Conservation (phyloP, 2,113 vertebrate genomes). For the Hippocampus abdominalis region DNA sequence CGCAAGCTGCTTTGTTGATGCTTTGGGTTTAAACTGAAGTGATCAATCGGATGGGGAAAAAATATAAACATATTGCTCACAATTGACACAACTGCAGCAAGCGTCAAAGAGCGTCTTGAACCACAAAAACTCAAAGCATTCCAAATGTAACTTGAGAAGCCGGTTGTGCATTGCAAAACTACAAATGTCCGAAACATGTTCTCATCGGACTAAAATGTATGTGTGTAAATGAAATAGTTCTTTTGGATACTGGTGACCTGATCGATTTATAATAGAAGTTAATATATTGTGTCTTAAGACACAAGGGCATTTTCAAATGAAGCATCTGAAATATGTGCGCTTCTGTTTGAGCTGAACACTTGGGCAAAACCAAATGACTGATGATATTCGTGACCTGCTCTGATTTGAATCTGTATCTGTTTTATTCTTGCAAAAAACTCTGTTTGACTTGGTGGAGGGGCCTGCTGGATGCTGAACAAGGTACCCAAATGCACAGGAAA, state of each 20-base stretch:
- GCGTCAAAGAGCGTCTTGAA: not conserved
- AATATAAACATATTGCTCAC: not conserved
- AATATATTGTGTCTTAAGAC: not conserved
- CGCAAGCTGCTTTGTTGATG: slow-evolving; percentile 20
- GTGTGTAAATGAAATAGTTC: not conserved
- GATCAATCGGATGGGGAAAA: not conserved
- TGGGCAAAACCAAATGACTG: slow-evolving; percentile 8
- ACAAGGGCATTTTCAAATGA: slow-evolving; percentile 10
- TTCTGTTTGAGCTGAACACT: slow-evolving; percentile 29
- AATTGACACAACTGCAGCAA: not conserved
- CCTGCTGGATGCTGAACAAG: slow-evolving; percentile 20
- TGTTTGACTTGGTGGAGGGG: slow-evolving; percentile 55
- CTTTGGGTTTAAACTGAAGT: not conserved
- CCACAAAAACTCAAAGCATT: not conserved
- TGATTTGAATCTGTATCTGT: slow-evolving; percentile 23
- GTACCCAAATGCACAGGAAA: slow-evolving; percentile 48
- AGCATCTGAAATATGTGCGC: slow-evolving; percentile 13
- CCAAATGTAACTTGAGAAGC: not conserved
- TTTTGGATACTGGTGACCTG: not conserved
- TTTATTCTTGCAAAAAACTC: slow-evolving; percentile 47
- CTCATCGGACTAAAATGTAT: not conserved
- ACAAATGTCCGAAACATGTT: not conserved
- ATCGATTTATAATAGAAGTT: not conserved
- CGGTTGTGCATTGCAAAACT: not conserved
- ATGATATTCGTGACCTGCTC: slow-evolving; percentile 6